Base-by-base conservation (phyloP, 2,888 invertebrate species). In the Rotaria magnacalcarata region DNA sequence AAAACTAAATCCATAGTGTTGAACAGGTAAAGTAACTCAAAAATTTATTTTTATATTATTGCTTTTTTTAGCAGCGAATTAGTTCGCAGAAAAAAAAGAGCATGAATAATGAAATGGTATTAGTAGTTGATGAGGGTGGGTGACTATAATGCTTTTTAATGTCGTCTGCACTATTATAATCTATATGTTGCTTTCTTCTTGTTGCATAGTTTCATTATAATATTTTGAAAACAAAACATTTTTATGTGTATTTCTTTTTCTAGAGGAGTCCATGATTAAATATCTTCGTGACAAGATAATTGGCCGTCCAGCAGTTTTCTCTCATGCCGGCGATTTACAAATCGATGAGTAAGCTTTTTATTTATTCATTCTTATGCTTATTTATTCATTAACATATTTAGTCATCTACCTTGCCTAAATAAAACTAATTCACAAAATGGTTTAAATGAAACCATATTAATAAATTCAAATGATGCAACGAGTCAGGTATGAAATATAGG, bases 241-340 rank as follows among this genome's bases (percentile, higher is more conserved):
- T 2, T 21, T 21, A 21, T 54, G 5, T 5, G 2, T 4, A 16
- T 3, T 6, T 67, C 19, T 41, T 67, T 67, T 11, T 67, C 19
- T 41, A 67, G 67, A 34, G 5, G 67, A 67, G 14, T 19, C 34
- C 6, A 67, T 67, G 67, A 67, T 43, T n/a, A 80, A 47, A 80
- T 80, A 80, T n/a, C 67, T 67, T 41, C 67, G 67, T 41, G 67
- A 67, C 14, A 67, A 67, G 67, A 67, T 67, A 7, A 67, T 67
- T 67, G 67, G 67, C 10, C 67, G 27, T 67, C 47, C 80, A 47
- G 47, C 80, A 5, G 80, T n/a, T 6, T 80, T 80, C 47, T 80
- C 47, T 24, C 47, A 6, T 19, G 47, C 67, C 11, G 67, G 34
- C 1, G 67, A 67, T 19, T 3, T 67, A 67, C 67, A 34, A 19